Conservation (phyloP, 2,113 vertebrate genomes). For the Ailuropoda melanoleuca region DNA sequence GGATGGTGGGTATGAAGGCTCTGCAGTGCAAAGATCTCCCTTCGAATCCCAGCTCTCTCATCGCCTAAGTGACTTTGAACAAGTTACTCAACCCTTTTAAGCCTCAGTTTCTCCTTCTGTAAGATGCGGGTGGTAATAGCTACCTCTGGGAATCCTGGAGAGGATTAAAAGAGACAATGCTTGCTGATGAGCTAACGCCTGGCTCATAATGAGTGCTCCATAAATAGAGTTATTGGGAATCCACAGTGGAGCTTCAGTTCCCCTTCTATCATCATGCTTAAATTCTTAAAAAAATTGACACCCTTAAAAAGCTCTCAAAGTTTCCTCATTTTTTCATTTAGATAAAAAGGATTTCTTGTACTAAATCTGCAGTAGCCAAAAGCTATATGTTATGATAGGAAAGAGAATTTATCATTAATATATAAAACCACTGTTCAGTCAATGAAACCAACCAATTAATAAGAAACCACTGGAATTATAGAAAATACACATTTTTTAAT, state of each 20-base stretch:
- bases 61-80: neutral
- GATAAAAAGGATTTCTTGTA: neutral
- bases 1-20: neutral
- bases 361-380: neutral
- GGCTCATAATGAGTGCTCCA: neutral
- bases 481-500: neutral
- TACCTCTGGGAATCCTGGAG: neutral
- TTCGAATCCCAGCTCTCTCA: neutral
- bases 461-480: neutral
- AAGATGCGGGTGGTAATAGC: neutral
- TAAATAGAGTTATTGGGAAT: neutral
- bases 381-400: conserved; percentile 12
- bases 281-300: neutral
- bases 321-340: neutral
- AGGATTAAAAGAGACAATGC: neutral
- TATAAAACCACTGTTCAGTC: conserved; percentile 5
- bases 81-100: conserved; percentile 1
- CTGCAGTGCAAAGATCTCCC: neutral
- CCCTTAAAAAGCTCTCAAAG: neutral
- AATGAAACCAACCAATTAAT: conserved; percentile 15
- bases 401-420: conserved; percentile 51
- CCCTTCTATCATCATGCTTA: neutral
- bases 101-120: neutral
- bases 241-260: neutral
- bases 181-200: neutral